Conservation (phyloP, 2,797 vertebrate genomes). For the Mormyrops boulengeri region DNA sequence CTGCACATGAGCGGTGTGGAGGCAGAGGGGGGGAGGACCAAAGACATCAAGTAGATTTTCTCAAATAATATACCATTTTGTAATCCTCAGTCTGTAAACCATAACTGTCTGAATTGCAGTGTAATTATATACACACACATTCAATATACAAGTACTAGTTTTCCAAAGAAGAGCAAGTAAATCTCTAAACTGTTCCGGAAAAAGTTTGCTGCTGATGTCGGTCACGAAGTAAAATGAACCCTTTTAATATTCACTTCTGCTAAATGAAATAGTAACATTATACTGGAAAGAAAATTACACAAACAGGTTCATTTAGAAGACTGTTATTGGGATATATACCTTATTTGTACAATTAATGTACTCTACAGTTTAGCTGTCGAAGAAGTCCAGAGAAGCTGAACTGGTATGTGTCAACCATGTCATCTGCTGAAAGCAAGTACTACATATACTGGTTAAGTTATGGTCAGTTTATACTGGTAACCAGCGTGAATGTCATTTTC, state of each 20-base stretch:
- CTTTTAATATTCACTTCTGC: conserved; percentile 24
- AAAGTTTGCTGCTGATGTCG: conserved; percentile 35
- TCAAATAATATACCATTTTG: conserved; percentile 14
- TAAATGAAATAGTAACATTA: conserved; percentile 31
- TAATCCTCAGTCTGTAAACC: conserved; percentile 29
- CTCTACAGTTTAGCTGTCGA: conserved; percentile 8
- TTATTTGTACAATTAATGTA: conserved; percentile 3
- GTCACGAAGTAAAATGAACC: conserved; percentile 35
- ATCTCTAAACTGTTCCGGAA: conserved; percentile 39
- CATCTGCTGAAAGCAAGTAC: not conserved
- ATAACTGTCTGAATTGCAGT: conserved; percentile 38
- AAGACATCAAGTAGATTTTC: conserved; percentile 3
- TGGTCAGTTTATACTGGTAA: not conserved
- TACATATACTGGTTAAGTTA: not conserved
- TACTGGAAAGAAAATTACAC: conserved; percentile 34
- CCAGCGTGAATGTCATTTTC: not conserved
- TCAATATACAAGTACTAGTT: conserved; percentile 39
- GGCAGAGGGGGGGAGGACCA: not conserved
- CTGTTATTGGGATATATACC: conserved; percentile 31
- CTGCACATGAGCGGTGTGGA: not conserved
- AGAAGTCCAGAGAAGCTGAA: conserved; percentile 7
- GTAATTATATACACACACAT: conserved; percentile 34
- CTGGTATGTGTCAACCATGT: not conserved
- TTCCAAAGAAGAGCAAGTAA: conserved; percentile 45
- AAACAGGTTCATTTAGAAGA: conserved; percentile 31